phyloP scores from a whole-genome alignment of 2,888 invertebrate genomes.

The Pediacus dermestoides region DNA sequence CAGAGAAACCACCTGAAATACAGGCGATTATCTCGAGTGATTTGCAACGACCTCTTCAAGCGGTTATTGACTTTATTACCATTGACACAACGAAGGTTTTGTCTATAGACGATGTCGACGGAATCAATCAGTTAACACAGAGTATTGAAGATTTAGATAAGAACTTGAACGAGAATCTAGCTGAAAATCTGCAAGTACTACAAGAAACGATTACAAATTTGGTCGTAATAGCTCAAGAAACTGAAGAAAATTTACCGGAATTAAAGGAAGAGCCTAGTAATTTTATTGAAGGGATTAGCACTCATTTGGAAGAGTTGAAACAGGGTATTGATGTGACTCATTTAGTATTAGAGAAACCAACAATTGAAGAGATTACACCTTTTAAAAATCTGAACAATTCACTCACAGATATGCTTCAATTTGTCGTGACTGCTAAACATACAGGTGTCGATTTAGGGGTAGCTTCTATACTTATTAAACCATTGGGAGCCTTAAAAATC shows the following conservation, averaged over 20 bases:
- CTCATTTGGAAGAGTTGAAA: slow-evolving; percentile 32
- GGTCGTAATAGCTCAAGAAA: slow-evolving; percentile 19
- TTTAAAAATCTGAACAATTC: slow-evolving; percentile 36
- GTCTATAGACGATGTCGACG: slow-evolving; percentile 28
- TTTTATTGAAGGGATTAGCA: slow-evolving; percentile 29
- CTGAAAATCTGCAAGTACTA: slow-evolving; percentile 30
- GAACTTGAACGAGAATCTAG: slow-evolving; percentile 27
- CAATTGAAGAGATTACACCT: slow-evolving; percentile 30
- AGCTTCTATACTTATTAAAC: slow-evolving; percentile 35
- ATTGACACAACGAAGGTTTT: slow-evolving; percentile 18
- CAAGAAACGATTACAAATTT: slow-evolving; percentile 23
- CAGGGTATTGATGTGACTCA: slow-evolving; percentile 36
- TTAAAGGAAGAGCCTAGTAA: slow-evolving; percentile 12
- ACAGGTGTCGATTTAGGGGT: slow-evolving; percentile 32
- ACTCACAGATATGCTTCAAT: slow-evolving; percentile 37
- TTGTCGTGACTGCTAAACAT: slow-evolving; percentile 37
- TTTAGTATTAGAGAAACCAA: slow-evolving; percentile 31
- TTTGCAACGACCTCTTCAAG: slow-evolving; percentile 38
- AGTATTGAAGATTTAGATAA: slow-evolving; percentile 29
- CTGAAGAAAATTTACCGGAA: no score
- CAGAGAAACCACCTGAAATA: slow-evolving; percentile 19
- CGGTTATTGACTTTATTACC: slow-evolving; percentile 29
- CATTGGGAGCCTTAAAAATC: slow-evolving; percentile 36
- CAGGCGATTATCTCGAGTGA: slow-evolving; percentile 34
- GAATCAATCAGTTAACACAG: slow-evolving; percentile 33